These are phyloP conservation scores for Aphaenogaster rudis DNA, from an alignment of 1,140 invertebrate genomes.

Conservation along the genomic window DNA sequence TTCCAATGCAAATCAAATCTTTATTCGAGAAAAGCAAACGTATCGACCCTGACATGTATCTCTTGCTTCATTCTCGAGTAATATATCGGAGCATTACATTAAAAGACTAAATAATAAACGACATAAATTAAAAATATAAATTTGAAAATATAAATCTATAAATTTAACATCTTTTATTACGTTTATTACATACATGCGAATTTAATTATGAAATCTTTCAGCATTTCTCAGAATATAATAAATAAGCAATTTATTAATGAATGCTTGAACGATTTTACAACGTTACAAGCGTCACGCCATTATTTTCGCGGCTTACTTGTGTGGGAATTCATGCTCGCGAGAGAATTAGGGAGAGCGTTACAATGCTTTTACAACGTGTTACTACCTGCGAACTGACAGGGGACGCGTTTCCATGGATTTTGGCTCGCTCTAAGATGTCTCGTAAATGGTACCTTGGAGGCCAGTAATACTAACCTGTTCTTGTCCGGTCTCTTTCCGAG, in stretches of 20 bases:
- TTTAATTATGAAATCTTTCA: neutral
- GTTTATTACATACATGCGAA: neutral
- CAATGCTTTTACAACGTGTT: slow-evolving; percentile 57
- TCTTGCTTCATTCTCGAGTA: neutral
- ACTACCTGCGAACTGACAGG: slow-evolving; percentile 60
- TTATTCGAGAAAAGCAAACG: slow-evolving; percentile 24
- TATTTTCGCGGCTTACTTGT: neutral
- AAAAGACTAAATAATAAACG: slow-evolving; percentile 7
- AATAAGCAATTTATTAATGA: neutral
- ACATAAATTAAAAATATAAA: too few species aligned
- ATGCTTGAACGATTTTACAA: neutral
- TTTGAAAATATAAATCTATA: neutral
- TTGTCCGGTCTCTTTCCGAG: slow-evolving; percentile 51
- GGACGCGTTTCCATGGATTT: slow-evolving; percentile 69
- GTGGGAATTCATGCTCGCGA: neutral
- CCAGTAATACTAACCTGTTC: slow-evolving; percentile 66
- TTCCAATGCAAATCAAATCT: slow-evolving; percentile 31
- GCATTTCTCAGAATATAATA: neutral
- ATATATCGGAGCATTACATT: slow-evolving; percentile 8
- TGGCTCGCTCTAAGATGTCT: slow-evolving; percentile 63
- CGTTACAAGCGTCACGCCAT: neutral
- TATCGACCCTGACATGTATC: neutral
- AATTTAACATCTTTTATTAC: neutral
- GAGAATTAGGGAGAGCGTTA: slow-evolving; percentile 57
- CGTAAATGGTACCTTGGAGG: slow-evolving; percentile 66